Conservation (phyloP, 1,140 invertebrate species). For the Sitobion miscanthi region DNA sequence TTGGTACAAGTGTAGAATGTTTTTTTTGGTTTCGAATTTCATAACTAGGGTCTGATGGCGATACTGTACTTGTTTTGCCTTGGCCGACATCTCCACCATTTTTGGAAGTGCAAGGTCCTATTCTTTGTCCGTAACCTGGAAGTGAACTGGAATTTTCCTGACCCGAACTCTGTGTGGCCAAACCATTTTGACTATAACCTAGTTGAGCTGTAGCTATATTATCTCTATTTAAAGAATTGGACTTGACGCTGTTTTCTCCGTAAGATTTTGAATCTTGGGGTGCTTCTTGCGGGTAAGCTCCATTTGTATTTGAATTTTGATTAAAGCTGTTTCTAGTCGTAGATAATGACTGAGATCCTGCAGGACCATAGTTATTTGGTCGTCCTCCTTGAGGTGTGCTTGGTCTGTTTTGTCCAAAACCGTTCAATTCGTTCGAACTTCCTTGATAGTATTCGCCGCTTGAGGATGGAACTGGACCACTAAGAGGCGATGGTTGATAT, state of each 20-base stretch:
- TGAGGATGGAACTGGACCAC: not conserved
- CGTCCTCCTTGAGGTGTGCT: not conserved
- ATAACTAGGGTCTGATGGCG: not conserved
- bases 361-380: not conserved
- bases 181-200: not conserved
- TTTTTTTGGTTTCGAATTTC: not conserved
- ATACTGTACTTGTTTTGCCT: not conserved
- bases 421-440: not conserved
- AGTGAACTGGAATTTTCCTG: not conserved
- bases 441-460: not conserved
- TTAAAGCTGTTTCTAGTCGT: not conserved
- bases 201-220: not conserved
- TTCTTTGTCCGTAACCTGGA: not conserved
- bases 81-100: too few species aligned
- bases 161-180: not conserved
- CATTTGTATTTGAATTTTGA: not conserved
- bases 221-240: not conserved
- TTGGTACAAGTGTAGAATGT: slow-evolving; percentile 21
- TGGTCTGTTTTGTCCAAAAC: not conserved
- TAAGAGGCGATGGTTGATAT: not conserved
- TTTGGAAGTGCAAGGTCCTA: not conserved
- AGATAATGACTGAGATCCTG: not conserved
- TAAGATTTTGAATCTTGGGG: not conserved
- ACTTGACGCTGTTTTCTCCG: not conserved
- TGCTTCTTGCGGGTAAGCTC: not conserved